A percentile compares a stretch with the other conserved stretches of the same genome.
phyloP scores from a whole-genome alignment of 2,797 vertebrate genomes.

The Pipistrellus pipistrellus region DNA sequence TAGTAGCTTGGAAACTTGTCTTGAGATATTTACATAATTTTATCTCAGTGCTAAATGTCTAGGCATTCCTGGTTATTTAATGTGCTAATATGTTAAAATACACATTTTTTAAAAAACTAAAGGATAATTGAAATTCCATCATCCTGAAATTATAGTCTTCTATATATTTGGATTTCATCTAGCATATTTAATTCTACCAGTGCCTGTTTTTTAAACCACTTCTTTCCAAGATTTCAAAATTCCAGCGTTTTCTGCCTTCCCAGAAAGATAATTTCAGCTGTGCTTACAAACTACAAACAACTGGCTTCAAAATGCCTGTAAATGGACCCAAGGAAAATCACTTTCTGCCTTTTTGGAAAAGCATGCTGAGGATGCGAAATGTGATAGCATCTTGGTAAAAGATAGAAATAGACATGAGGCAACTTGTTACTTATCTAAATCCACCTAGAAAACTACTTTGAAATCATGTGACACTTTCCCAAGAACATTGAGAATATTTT shows the following conservation, averaged over 20 bases:
- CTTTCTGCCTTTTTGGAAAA: slow-evolving; percentile 43
- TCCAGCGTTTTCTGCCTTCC: not conserved
- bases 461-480: not conserved
- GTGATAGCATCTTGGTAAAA: slow-evolving; percentile 52
- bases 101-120: slow-evolving; percentile 9
- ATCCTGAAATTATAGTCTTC: not conserved
- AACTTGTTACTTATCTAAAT: not conserved
- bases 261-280: slow-evolving; percentile 50
- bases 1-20: not conserved
- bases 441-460: not conserved
- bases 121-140: not conserved
- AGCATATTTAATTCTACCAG: not conserved
- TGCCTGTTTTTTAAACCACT: not conserved
- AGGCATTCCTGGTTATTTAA: not conserved
- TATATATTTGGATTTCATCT: not conserved
- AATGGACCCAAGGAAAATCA: slow-evolving; percentile 17
- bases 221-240: not conserved
- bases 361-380: slow-evolving; percentile 65
- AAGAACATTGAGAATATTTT: not conserved
- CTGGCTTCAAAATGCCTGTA: slow-evolving; percentile 58
- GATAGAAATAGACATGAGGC: slow-evolving; percentile 53
- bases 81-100: not conserved
- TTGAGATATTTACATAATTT: not conserved
- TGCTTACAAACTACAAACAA: slow-evolving; percentile 46
- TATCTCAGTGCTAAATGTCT: not conserved